Base-by-base conservation (phyloP, 1,140 invertebrate genomes). In the Plectrocnemia conspersa region DNA sequence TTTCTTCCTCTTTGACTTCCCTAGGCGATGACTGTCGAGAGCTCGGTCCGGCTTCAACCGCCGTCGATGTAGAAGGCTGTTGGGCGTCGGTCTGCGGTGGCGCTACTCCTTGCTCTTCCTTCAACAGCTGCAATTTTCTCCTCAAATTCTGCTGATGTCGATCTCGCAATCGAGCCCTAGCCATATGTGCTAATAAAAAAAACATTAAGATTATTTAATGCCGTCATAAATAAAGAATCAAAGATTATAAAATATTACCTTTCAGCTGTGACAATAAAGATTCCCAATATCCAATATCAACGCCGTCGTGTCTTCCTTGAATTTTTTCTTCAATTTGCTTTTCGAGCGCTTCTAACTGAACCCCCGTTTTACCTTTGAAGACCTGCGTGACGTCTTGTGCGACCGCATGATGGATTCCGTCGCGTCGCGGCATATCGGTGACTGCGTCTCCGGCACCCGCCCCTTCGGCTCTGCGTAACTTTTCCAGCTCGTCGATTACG, bases 281-380 rank as follows among this genome's bases (percentile, higher is more conserved):
- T 75, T 98, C 95, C 94, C 95, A 99, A 72, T 97, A 98, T 41
- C 89, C 91, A 56, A 98, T 88, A 76, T 99, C 96, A 33, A 97
- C 84, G 25, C 93, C 94, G 68, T 94, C 91, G 35, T 84, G 82
- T 46, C 88, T 82, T 0, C 83, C 82, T 59, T 75, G 78, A 24
- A 97, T 89, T 77, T 98, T 99, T 6, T 78, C 76, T 70, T 93
- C 89, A 62, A 99, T 98, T 68, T 90, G 83, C 11, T 77, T 71
- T 66, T 97, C 87, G 54, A 99, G 73, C 35, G 84, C 80, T 59
- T 86, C 81, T 48, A 98, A 74, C 68, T 97, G 91, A 1, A 79
- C 76, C 1, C 92, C 88, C 0, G 89, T 89, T 77, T 99, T 98
- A 2, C 93, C 92, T 71, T 94, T 92, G 68, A 99, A 98, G 6